Conservation (phyloP, 2,797 vertebrate genomes). For the Coregonus sp. region DNA sequence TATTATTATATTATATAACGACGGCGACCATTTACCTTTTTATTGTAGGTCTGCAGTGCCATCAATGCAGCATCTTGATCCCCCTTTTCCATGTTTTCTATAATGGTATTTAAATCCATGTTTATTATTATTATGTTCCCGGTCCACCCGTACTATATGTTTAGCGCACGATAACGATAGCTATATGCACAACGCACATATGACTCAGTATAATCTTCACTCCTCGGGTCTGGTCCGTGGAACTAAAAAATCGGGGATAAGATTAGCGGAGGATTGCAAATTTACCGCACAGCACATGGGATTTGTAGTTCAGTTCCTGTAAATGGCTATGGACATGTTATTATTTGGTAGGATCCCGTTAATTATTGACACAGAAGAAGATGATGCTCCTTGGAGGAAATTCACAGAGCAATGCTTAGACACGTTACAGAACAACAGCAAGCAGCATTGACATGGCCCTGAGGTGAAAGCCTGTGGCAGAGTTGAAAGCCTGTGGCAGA, state of each 20-base stretch:
- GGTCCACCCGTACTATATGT: background rate
- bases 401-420: too few relatives aligned
- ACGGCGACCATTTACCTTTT: slow-evolving; percentile 76
- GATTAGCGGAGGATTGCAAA: slow-evolving; percentile 40
- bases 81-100: slow-evolving; percentile 82
- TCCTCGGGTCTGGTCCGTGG: slow-evolving; percentile 44
- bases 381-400: too few relatives aligned
- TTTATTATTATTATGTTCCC: slow-evolving; percentile 45
- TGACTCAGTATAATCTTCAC: slow-evolving; percentile 34
- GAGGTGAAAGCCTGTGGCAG: too few relatives aligned
- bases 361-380: too few relatives aligned
- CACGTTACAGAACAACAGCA: too few relatives aligned
- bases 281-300: slow-evolving; percentile 39
- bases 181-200: slow-evolving; percentile 7
- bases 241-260: slow-evolving; percentile 39
- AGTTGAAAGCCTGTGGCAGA: too few relatives aligned
- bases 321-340: background rate
- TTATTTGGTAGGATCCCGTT: too few relatives aligned
- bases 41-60: slow-evolving; percentile 83
- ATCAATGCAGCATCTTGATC: slow-evolving; percentile 77
- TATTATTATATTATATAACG: background rate
- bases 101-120: slow-evolving; percentile 82
- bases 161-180: background rate
- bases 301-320: slow-evolving; percentile 39
- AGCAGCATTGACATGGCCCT: too few relatives aligned